These are phyloP conservation scores for Heliconius melpomene DNA, from an alignment of 1,140 invertebrate species.

Conservation along the genomic window DNA sequence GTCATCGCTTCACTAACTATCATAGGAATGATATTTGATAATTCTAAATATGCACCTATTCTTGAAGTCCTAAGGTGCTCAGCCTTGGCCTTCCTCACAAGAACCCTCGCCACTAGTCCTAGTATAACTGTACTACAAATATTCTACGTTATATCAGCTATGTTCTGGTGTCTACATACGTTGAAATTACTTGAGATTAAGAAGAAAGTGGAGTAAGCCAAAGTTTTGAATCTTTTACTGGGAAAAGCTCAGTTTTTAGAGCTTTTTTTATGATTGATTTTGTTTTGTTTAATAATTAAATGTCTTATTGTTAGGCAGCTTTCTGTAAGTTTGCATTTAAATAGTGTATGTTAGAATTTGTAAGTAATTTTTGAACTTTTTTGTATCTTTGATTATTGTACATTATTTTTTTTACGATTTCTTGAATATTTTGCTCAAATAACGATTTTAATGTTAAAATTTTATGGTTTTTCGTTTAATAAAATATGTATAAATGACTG, in stretches of 20 bases:
- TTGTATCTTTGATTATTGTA: not conserved
- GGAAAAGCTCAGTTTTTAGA: not conserved
- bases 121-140: slow-evolving; percentile 58
- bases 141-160: slow-evolving; percentile 70
- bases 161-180: slow-evolving; percentile 74
- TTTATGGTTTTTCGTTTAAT: not conserved
- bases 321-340: slow-evolving; percentile 11
- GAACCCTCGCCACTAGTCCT: slow-evolving; percentile 57
- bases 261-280: not conserved
- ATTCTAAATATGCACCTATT: slow-evolving; percentile 76
- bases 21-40: slow-evolving; percentile 87
- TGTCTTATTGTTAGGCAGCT: not conserved
- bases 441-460: not conserved
- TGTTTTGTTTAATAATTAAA: not conserved
- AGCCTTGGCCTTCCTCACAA: slow-evolving; percentile 70
- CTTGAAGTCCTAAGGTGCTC: slow-evolving; percentile 83
- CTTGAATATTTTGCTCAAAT: not conserved
- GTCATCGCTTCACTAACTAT: slow-evolving; percentile 85
- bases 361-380: not conserved
- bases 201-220: slow-evolving; percentile 40
- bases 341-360: not conserved
- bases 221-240: not conserved
- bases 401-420: not conserved
- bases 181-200: slow-evolving; percentile 71
- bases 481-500: not conserved